A percentile compares a stretch with the other conserved stretches of the same genome.
These are phyloP conservation scores for Penelope pileata DNA, from an alignment of 2,113 vertebrate genomes.

Conservation along the genomic window DNA sequence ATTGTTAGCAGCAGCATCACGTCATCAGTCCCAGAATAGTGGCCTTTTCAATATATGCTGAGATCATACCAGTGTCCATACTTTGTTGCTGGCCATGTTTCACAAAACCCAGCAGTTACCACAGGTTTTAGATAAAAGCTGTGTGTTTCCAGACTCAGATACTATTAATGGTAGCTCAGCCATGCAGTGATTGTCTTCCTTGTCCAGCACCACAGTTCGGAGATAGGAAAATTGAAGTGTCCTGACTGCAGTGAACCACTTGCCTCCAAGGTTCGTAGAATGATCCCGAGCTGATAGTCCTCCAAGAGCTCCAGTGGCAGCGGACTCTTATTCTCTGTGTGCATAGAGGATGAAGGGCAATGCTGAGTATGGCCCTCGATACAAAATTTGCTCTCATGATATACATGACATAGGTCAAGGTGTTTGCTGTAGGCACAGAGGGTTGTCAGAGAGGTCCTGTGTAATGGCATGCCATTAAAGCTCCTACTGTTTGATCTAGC, in stretches of 20 bases:
- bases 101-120: not conserved
- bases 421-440: not conserved
- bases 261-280: not conserved
- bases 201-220: not conserved
- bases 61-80: rapidly evolving
- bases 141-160: not conserved
- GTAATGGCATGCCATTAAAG: too few species aligned
- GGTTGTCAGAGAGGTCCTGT: not conserved
- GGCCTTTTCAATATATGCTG: not conserved
- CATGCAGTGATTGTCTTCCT: not conserved
- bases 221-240: not conserved
- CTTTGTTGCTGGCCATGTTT: not conserved
- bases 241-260: not conserved
- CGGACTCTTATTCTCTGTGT: not conserved
- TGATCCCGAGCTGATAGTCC: not conserved
- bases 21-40: not conserved
- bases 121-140: not conserved
- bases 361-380: not conserved
- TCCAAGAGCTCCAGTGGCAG: rapidly evolving
- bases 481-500: not conserved
- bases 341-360: not conserved
- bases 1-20: not conserved
- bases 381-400: not conserved
- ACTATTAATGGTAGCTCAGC: not conserved
- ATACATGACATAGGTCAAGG: not conserved